Conservation (phyloP, 2,797 vertebrate genomes). For the Prionace glauca region DNA sequence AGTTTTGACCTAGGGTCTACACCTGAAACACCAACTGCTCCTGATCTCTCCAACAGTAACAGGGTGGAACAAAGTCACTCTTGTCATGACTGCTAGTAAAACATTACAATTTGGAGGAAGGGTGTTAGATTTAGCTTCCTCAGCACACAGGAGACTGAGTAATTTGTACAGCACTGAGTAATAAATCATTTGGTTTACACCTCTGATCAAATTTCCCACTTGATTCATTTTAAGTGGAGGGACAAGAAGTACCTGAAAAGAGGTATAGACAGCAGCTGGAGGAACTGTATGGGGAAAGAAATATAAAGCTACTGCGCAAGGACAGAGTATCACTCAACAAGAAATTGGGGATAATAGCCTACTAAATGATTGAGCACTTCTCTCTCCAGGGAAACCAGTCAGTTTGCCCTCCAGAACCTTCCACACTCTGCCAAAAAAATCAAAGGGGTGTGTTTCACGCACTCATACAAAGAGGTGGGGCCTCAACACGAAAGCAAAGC, state of each 20-base stretch:
- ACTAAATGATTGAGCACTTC: background rate
- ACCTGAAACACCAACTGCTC: background rate
- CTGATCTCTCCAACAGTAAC: background rate
- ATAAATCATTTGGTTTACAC: background rate
- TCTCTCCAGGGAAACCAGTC: too few species aligned
- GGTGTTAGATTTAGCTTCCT: background rate
- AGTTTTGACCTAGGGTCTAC: background rate
- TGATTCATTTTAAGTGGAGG: background rate
- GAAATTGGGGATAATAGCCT: background rate
- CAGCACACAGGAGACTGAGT: background rate
- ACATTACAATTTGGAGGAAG: background rate
- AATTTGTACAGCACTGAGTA: background rate
- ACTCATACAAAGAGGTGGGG: too few species aligned
- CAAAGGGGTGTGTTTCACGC: too few species aligned
- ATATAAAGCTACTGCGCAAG: background rate
- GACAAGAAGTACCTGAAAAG: background rate
- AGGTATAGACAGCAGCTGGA: background rate
- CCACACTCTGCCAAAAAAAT: too few species aligned
- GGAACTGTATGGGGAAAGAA: background rate
- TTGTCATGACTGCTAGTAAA: background rate
- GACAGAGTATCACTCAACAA: background rate
- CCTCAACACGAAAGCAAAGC: too few species aligned
- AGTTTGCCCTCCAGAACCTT: too few species aligned
- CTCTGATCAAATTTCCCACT: background rate
- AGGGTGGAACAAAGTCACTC: background rate